Evolutionary conservation across 2,797 vertebrate genomes (phyloP), one percentile per base, ranked within the genome.

Genomic region (Mareca strepera): DNA sequence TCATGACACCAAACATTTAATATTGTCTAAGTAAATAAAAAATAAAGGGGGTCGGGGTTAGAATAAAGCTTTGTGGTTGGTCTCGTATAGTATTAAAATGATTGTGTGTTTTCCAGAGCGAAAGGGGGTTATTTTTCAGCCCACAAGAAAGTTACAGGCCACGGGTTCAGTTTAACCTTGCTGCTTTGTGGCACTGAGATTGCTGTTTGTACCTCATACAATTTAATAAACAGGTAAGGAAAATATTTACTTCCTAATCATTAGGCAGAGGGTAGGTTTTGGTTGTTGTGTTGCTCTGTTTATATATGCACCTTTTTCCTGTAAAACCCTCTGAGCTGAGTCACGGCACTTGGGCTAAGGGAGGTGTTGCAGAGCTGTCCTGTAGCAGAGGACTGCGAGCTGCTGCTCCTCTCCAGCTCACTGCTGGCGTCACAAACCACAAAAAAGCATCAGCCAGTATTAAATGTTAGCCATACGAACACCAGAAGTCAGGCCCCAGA

Each of bases 1-100:
- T 92, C 70, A 60, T 69, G 59, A 9, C 62, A 82, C 90, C 46
- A 80, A 82, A 64, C 85, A 91, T 85, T 93, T 80, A 89, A 60
- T 82, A 70, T 92, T 56, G 35, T 73, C 66, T 55, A 29, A 69
- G 64, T 21, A 85, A 91, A 94, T 84, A 63, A 76, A 82, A 82
- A 35, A 26, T 81, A 1, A 0, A 48, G 80, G 41, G 33, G 64
- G 52, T n/a, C 44, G 43, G 74, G 64, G 62, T 58, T 93, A 50
- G 72, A 64, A 58, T 2, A 6, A 64, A 87, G 18, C 41, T n/a
- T 66, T 13, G 26, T 23, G 75, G 52, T 37, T 68, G 37, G 53
- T 83, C 29, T 50, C 33, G 60, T 3, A 6, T 20, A 53, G 68
- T 77, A 8, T 64, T 84, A 64, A 35, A 39, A 67, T 29, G 35